Conservation (phyloP, 2,888 invertebrate genomes). For the Bembecia ichneumoniformis region DNA sequence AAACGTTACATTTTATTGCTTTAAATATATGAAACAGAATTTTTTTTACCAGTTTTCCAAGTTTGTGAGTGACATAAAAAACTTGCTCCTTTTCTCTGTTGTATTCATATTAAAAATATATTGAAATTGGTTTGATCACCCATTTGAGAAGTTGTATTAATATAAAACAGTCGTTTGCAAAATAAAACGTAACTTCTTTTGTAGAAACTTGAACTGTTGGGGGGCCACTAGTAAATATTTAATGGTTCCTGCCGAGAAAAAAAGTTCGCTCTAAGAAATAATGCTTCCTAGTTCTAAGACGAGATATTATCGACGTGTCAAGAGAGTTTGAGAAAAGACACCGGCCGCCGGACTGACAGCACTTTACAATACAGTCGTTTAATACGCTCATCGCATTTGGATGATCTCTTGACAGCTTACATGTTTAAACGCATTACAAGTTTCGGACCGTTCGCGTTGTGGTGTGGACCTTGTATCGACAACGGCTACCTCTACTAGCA, state of each 20-base stretch:
- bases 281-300: conserved; percentile 42
- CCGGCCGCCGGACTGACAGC: conserved; percentile 52
- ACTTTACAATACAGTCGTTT: conserved; percentile 63
- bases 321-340: conserved; percentile 33
- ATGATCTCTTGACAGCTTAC: conserved; percentile 56
- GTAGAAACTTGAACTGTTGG: conserved; percentile 12
- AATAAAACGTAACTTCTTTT: conserved; percentile 31
- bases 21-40: too few relatives aligned
- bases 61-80: too few relatives aligned
- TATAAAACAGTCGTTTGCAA: conserved; percentile 21
- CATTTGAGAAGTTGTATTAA: background rate
- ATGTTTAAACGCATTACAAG: conserved; percentile 14
- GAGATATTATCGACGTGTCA: conserved; percentile 45
- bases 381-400: conserved; percentile 65
- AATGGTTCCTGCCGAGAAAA: too few relatives aligned
- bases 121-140: too few relatives aligned
- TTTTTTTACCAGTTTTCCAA: too few relatives aligned
- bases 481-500: background rate
- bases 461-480: background rate
- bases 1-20: too few relatives aligned
- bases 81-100: too few relatives aligned
- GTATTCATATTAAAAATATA: too few relatives aligned
- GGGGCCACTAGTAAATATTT: too few relatives aligned
- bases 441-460: background rate
- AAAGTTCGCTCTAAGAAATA: conserved; percentile 21